Evolutionary conservation across 2,888 invertebrate genomes (phyloP).

Genomic region (Scaptomyza flava): DNA sequence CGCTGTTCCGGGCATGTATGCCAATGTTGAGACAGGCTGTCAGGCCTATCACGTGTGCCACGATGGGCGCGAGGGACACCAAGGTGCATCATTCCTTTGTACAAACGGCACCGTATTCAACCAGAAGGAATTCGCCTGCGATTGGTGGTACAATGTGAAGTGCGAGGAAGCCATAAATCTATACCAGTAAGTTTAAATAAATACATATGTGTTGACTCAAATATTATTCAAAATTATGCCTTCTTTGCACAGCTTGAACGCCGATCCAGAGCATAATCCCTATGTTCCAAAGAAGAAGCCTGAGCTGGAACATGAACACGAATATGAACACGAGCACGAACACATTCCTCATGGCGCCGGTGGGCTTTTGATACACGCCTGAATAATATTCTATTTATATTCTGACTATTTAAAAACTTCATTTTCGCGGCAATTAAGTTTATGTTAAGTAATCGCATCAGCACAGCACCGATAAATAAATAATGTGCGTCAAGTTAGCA

Average conservation of each 20-base stretch:
- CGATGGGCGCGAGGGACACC: constrained; percentile 93
- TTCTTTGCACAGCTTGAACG: constrained; percentile 87
- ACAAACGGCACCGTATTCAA: constrained; percentile 94
- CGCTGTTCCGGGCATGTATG: constrained; percentile 93
- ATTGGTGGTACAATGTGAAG: constrained; percentile 97
- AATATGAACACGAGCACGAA: constrained; percentile 75
- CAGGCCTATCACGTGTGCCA: constrained; percentile 96
- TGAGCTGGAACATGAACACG: constrained; percentile 48
- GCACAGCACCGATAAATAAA: not conserved
- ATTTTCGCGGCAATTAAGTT: constrained; percentile 22
- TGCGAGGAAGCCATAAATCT: constrained; percentile 90
- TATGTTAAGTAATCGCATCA: not conserved
- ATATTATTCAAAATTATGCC: not conserved
- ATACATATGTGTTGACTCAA: not conserved
- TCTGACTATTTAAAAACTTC: constrained; percentile 25
- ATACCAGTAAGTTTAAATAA: constrained; percentile 87
- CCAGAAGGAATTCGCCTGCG: constrained; percentile 93
- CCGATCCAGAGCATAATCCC: constrained; percentile 92
- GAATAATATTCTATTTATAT: constrained; percentile 30
- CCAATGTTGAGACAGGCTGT: constrained; percentile 94
- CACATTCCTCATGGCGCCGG: constrained; percentile 68
- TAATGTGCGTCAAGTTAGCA: too few species aligned
- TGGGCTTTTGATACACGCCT: constrained; percentile 80
- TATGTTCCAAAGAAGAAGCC: constrained; percentile 90
- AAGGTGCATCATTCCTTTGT: constrained; percentile 93